A percentile compares a stretch with the other conserved stretches of the same genome.
Conservation (phyloP, 2,888 invertebrate genomes). For the Rotaria macrura region DNA sequence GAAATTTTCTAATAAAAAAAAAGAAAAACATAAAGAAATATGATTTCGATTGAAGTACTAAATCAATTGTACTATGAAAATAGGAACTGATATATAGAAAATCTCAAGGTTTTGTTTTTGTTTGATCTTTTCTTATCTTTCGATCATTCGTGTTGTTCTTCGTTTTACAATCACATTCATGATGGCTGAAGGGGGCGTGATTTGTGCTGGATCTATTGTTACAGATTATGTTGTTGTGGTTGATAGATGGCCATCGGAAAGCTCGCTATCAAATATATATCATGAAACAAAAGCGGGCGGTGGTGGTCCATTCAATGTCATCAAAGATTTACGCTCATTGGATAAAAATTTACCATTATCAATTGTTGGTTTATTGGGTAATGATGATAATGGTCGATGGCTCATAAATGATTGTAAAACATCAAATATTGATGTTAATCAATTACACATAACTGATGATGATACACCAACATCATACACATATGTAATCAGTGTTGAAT, state of each 20-base stretch:
- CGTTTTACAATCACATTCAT: background rate
- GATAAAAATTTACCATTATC: background rate
- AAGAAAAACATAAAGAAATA: no score
- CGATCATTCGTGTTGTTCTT: background rate
- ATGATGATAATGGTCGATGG: conserved; percentile 16
- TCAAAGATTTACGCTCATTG: background rate
- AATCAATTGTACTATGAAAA: no score
- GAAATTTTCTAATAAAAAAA: no score
- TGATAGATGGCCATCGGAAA: background rate
- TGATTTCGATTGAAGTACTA: no score
- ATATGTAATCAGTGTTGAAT: background rate
- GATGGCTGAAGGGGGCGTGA: background rate
- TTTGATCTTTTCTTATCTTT: background rate
- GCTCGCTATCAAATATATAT: background rate
- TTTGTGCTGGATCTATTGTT: background rate
- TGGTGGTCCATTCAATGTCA: background rate
- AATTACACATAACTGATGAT: background rate
- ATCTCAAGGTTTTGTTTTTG: no score
- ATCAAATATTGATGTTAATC: background rate
- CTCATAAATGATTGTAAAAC: background rate
- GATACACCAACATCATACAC: conserved; percentile 14
- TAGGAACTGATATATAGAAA: no score
- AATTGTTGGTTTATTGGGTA: background rate
- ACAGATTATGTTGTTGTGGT: background rate
- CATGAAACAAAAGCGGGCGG: background rate